These are phyloP conservation scores for Cliona cf. orientalis DNA, from an alignment of 37 sponge, comb jelly and placozoan species.

Conservation along the genomic window DNA sequence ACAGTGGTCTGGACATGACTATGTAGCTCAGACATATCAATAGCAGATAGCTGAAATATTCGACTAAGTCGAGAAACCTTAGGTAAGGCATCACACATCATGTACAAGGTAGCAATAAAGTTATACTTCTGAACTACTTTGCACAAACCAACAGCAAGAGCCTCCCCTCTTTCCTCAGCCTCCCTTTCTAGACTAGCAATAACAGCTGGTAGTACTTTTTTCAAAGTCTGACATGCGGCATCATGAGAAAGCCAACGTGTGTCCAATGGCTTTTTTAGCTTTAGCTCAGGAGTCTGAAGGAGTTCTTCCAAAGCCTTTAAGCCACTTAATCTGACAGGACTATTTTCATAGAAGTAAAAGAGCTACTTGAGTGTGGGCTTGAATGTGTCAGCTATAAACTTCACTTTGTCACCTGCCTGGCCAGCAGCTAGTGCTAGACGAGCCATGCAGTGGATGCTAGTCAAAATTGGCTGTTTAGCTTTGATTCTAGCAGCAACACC, in stretches of 20 bases:
- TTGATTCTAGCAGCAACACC: constrained; percentile 43
- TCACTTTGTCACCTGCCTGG: constrained; percentile 44
- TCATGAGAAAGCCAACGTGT: constrained; percentile 35
- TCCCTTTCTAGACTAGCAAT: constrained; percentile 31
- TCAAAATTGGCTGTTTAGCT: constrained; percentile 18
- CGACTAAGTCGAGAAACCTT: constrained; percentile 36
- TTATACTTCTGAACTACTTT: constrained; percentile 26
- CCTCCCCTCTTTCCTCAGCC: constrained; percentile 32
- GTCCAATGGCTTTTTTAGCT: constrained; percentile 35
- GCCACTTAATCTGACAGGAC: constrained; percentile 8
- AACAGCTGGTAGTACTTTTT: constrained; percentile 41
- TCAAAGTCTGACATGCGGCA: constrained; percentile 19
- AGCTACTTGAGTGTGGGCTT: constrained; percentile 29
- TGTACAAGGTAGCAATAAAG: constrained; percentile 41
- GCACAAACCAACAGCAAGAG: constrained; percentile 37
- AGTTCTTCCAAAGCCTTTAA: constrained; percentile 29
- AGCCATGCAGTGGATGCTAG: constrained; percentile 37
- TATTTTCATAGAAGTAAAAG: constrained; percentile 42
- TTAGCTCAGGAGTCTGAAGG: constrained; percentile 12
- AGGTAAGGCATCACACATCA: constrained; percentile 51
- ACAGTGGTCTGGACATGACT: neutral
- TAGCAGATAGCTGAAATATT: neutral
- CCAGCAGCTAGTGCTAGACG: constrained; percentile 38
- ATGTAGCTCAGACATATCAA: constrained; percentile 27
- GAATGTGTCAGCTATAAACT: constrained; percentile 24